Percentiles rank a stretch among this genome's conserved stretches.
phyloP scores from a whole-genome alignment of 1,140 invertebrate species.

The Cheumatopsyche charites region DNA sequence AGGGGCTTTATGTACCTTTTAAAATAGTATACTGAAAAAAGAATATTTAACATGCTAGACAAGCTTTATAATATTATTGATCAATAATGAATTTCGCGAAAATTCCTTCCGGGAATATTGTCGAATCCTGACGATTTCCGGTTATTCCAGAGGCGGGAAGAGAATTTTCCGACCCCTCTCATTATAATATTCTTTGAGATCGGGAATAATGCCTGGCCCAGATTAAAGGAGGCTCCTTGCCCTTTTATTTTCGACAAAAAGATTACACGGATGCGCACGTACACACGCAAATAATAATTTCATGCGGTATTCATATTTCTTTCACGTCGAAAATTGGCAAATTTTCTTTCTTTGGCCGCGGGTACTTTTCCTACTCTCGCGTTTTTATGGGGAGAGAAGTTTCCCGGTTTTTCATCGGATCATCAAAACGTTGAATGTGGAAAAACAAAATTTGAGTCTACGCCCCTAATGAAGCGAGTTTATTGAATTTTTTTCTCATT shows the following conservation, averaged over 20 bases:
- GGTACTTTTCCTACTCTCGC: neutral
- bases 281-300: conserved; percentile 10
- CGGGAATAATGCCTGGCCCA: conserved; percentile 37
- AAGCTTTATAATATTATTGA: too few species aligned
- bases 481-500: too few species aligned
- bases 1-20: too few species aligned
- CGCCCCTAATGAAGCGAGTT: too few species aligned
- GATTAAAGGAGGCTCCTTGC: conserved; percentile 29
- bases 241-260: conserved; percentile 29
- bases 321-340: conserved; percentile 6
- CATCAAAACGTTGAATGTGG: too few species aligned
- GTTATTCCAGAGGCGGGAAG: conserved; percentile 23
- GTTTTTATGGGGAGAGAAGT: neutral
- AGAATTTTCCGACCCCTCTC: conserved; percentile 24
- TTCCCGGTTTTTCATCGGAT: too few species aligned
- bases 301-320: conserved; percentile 20
- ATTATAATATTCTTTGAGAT: conserved; percentile 46
- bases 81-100: conserved; percentile 43
- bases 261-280: neutral
- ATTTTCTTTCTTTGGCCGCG: too few species aligned
- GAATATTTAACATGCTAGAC: too few species aligned
- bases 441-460: too few species aligned
- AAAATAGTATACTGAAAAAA: too few species aligned
- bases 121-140: conserved; percentile 34
- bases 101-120: conserved; percentile 32